Percentiles rank a stretch among this genome's conserved stretches.
These are phyloP conservation scores for Chelon auratus DNA, from an alignment of 2,797 vertebrate genomes.

Conservation along the genomic window DNA sequence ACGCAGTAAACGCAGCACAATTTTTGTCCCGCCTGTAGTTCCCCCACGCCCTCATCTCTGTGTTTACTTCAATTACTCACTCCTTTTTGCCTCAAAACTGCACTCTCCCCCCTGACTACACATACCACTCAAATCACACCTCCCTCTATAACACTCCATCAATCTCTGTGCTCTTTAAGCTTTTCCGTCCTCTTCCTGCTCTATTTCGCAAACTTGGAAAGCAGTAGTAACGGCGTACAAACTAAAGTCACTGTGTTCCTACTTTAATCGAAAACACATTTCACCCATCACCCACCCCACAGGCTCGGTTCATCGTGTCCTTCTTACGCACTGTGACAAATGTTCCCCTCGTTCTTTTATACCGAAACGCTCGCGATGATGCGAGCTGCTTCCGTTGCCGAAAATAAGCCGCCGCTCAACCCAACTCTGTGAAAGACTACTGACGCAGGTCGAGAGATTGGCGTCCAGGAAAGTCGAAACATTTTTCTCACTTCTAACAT, in stretches of 20 bases:
- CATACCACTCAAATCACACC: conserved; percentile 80
- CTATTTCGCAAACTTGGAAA: conserved; percentile 79
- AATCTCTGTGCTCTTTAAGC: conserved; percentile 68
- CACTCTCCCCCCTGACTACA: conserved; percentile 68
- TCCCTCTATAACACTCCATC: conserved; percentile 74
- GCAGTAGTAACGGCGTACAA: conserved; percentile 79
- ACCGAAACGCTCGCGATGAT: conserved; percentile 46
- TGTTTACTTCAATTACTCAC: conserved; percentile 84
- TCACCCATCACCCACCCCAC: conserved; percentile 47
- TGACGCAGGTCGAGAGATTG: conserved; percentile 51
- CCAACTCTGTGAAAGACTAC: conserved; percentile 50
- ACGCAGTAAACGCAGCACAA: conserved; percentile 56
- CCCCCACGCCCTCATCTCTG: conserved; percentile 69
- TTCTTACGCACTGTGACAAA: conserved; percentile 78
- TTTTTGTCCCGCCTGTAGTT: conserved; percentile 72
- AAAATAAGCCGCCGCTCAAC: conserved; percentile 62
- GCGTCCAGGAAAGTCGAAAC: conserved; percentile 50
- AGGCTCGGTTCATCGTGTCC: conserved; percentile 59
- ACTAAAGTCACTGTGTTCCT: conserved; percentile 77
- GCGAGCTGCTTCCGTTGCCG: conserved; percentile 55
- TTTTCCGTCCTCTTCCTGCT: conserved; percentile 69
- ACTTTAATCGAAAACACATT: conserved; percentile 86
- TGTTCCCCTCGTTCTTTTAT: conserved; percentile 75
- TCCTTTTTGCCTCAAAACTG: conserved; percentile 76
- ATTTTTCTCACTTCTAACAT: conserved; percentile 55